Percentiles rank a stretch among this genome's conserved stretches.
These are phyloP conservation scores for Penaeus vannamei DNA, from an alignment of 1,140 invertebrate species.

Conservation along the genomic window DNA sequence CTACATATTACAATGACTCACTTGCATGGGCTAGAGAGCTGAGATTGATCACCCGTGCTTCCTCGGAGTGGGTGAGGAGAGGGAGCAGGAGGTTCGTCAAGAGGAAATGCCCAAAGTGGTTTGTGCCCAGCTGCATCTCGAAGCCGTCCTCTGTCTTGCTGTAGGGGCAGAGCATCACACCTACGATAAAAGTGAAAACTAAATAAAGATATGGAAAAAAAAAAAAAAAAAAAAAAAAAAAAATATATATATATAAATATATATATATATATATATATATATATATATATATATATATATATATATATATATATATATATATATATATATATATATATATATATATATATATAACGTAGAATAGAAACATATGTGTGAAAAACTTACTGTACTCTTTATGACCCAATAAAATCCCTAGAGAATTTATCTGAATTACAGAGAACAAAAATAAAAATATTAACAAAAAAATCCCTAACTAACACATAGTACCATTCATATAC, in stretches of 20 bases:
- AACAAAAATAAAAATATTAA: too few relatives aligned
- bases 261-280: too few relatives aligned
- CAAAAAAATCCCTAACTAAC: too few relatives aligned
- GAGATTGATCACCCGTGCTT: constrained; percentile 87
- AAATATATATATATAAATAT: too few relatives aligned
- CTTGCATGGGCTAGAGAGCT: constrained; percentile 85
- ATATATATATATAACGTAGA: constrained; percentile 65
- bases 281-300: neutral
- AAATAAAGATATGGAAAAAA: neutral
- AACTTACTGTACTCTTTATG: too few relatives aligned
- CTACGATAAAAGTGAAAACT: constrained; percentile 65
- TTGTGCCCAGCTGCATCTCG: constrained; percentile 74
- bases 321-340: constrained; percentile 19
- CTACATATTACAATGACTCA: constrained; percentile 18
- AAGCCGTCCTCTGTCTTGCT: constrained; percentile 73
- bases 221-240: too few relatives aligned
- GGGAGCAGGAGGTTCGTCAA: constrained; percentile 74
- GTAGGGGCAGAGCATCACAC: constrained; percentile 79
- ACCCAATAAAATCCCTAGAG: too few relatives aligned
- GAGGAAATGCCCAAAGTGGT: constrained; percentile 74
- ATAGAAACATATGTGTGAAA: too few relatives aligned
- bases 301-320: constrained; percentile 23
- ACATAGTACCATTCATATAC: too few relatives aligned
- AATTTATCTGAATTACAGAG: too few relatives aligned
- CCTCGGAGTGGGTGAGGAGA: constrained; percentile 74